Evolutionary conservation across 2,888 invertebrate genomes (phyloP), one percentile per base, ranked within the genome.

Genomic region (Troilus luridus): DNA sequence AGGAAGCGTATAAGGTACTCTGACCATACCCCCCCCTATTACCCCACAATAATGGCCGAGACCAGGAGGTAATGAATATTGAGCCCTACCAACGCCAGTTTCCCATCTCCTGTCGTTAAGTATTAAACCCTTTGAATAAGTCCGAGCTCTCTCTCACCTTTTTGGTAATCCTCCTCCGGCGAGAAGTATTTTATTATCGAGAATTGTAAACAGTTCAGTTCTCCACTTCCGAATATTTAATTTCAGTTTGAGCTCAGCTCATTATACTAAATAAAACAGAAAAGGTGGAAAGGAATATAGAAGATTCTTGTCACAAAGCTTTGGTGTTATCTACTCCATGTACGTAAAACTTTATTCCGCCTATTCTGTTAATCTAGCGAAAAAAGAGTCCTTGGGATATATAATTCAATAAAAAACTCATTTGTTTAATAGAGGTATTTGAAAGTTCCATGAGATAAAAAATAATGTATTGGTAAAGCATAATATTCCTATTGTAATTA

Each of bases 91-190:
- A 77, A 41, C 72, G 17, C 17, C 27, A 77, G 72, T 85, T 85
- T 85, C 85, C 56, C 85, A 85, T 85, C 56, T n/a, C 58, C n/a
- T 19, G 56, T n/a, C n/a, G n/a, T 85, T 85, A 85, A 85, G 21
- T 56, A 85, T 85, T 85, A 85, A 85, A 85, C 10, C 85, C 85
- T 0, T 41, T 27, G 27, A 77, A 58, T 85, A 56, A 56, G 56
- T 54, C 17, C 56, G 0, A 41, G 41, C 41, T 41, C 12, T 27
- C 72, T 14, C 72, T 77, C 27, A 77, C 72, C 72, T 77, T 77
- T 77, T 41, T 17, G 72, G 27, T 12, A 24, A 77, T 24, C 24
- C 72, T 8, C 41, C 17, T 0, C 8, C 72, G 24, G 12, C 14
- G 67, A 67, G 67, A 11, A 12, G 27, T 7, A 7, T 24, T 67